A percentile compares a stretch with the other conserved stretches of the same genome.
Evolutionary conservation across 2,888 invertebrate genomes (phyloP).

Genomic region (Fragum fragum): DNA sequence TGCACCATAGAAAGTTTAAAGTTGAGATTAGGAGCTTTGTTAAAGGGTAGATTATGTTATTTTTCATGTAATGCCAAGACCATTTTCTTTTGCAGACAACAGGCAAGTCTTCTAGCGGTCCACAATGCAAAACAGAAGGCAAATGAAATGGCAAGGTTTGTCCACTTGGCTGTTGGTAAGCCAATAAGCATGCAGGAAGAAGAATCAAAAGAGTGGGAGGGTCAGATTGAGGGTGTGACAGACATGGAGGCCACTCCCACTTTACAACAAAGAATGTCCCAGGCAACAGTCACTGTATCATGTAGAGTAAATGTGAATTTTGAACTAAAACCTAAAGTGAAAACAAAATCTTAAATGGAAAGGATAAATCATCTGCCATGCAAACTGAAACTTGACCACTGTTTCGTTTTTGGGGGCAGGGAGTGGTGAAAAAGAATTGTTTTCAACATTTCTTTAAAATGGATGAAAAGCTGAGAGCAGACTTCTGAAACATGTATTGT

Average conservation of each 20-base stretch:
- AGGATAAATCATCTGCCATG: too few species aligned
- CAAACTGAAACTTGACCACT: too few species aligned
- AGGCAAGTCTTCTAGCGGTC: slow-evolving; percentile 82
- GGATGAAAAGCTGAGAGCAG: too few species aligned
- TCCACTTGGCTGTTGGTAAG: slow-evolving; percentile 80
- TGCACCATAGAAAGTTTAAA: too few species aligned
- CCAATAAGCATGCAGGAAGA: slow-evolving; percentile 80
- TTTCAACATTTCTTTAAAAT: too few species aligned
- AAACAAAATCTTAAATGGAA: slow-evolving; percentile 60
- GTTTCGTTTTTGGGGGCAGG: too few species aligned
- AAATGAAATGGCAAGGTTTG: slow-evolving; percentile 82
- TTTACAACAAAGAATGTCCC: slow-evolving; percentile 78
- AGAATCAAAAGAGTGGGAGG: slow-evolving; percentile 79
- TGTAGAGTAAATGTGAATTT: slow-evolving; percentile 82
- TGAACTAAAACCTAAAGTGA: slow-evolving; percentile 81
- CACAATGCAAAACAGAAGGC: slow-evolving; percentile 85
- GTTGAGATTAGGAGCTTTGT: too few species aligned
- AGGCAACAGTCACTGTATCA: slow-evolving; percentile 78
- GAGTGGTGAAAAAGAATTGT: too few species aligned
- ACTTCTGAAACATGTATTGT: too few species aligned
- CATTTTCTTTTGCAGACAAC: slow-evolving; percentile 81
- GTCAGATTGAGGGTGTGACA: slow-evolving; percentile 62
- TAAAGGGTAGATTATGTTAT: too few species aligned
- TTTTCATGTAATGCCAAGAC: too few species aligned
- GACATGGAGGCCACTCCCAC: slow-evolving; percentile 73